phyloP scores from a whole-genome alignment of 2,797 vertebrate species.

The Cheirogaleus major region DNA sequence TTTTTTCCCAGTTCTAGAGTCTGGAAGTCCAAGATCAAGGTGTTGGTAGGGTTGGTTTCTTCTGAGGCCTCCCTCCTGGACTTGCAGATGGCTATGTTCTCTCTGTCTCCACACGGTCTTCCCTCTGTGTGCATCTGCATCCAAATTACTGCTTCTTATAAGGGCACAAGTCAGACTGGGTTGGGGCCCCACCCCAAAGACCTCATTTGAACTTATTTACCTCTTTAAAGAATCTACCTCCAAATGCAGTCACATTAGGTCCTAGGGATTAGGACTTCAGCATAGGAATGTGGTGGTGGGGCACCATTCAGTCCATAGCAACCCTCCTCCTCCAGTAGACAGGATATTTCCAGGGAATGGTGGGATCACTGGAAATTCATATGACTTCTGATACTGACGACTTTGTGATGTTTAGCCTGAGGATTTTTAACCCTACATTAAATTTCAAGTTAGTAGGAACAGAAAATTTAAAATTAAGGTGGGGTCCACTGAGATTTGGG shows the following conservation, averaged over 20 bases:
- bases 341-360: not conserved
- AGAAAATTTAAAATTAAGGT: slow-evolving; percentile 20
- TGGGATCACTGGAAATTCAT: not conserved
- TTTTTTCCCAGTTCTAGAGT: not conserved
- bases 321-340: not conserved
- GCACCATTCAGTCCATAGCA: not conserved
- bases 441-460: not conserved
- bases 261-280: not conserved
- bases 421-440: not conserved
- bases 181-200: not conserved
- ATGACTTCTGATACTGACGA: not conserved
- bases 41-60: not conserved
- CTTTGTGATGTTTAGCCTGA: not conserved
- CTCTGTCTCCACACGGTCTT: not conserved
- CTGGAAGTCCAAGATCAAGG: not conserved
- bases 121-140: not conserved
- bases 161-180: not conserved
- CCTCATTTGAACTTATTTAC: not conserved
- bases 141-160: not conserved
- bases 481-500: not conserved
- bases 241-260: not conserved
- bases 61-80: not conserved
- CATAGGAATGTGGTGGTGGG: not conserved
- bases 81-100: not conserved
- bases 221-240: not conserved